Base-by-base conservation (phyloP, 92 coral and sea anemone species). In the Porites evermanni region DNA sequence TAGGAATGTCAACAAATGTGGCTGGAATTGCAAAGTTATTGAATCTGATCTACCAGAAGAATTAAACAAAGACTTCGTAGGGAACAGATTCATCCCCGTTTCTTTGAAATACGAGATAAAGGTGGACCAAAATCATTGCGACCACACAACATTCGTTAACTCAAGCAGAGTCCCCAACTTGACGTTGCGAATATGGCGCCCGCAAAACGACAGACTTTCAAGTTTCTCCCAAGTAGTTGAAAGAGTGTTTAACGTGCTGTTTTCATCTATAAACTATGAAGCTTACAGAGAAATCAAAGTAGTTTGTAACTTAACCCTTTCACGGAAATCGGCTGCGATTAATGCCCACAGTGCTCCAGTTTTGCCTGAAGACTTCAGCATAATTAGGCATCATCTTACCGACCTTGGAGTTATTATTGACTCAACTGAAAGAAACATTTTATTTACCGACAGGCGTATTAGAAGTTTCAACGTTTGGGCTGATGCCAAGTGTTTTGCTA, bases 1-100 rank as follows among this genome's bases (percentile, higher is more conserved):
- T 71, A 7, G 18, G 24, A 19, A 63, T 1, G 12, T 9, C 23
- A 63, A 44, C 38, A 50, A 53, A 3, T 78, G 72, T 17, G 3
- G 82, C 71, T 78, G 82, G 82, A 63, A 78, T 47, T 78, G 82
- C 16, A 78, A n/a, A 63, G 56, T 64, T 61, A 19, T 18, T 10
- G 59, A 63, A 3, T 64, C 82, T 47, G 71, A 78, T 32, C 19
- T 78, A 1, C 17, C 60, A 6, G n/a, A 63, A 21, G n/a, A 64
- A 63, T 29, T 21, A 13, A 63, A n/a, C 21, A 17, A n/a, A 18
- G 8, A 2, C 4, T 63, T 44, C 11, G 12, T 17, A 32, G 64
- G 12, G 12, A n/a, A n/a, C 23, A 78, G 20, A 16, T 11, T 64
- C 6, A 47, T 78, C 24, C 53, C 11, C 18, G 58, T 78, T 47